Conservation (phyloP, 2,797 vertebrate species). For the Tadarida brasiliensis region DNA sequence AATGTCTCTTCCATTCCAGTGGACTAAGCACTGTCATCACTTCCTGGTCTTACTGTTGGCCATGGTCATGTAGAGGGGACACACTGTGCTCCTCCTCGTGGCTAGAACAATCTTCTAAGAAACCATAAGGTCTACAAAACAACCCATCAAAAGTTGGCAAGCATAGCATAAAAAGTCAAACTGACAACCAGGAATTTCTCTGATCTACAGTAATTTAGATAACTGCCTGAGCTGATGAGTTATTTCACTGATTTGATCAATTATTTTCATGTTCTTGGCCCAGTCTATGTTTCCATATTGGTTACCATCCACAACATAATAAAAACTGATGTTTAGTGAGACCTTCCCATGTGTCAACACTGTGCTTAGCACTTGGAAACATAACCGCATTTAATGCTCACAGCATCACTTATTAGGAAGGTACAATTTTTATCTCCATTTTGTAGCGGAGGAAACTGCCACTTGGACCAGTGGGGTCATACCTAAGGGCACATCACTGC, state of each 20-base stretch:
- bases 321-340: background rate
- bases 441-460: background rate
- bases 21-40: background rate
- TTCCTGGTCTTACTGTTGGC: background rate
- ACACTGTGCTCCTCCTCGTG: background rate
- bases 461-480: too few relatives aligned
- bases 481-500: background rate
- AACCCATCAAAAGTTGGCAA: background rate
- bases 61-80: background rate
- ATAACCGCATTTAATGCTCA: background rate
- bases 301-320: background rate
- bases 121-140: background rate
- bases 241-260: too few relatives aligned
- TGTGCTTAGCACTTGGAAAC: background rate
- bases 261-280: background rate
- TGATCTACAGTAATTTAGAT: background rate
- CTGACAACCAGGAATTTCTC: background rate
- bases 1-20: constrained; percentile 15
- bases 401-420: background rate
- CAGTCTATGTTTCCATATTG: background rate
- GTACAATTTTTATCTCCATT: background rate
- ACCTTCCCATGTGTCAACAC: background rate
- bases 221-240: background rate
- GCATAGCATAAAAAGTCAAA: background rate
- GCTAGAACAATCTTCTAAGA: background rate